Evolutionary conservation across 2,888 invertebrate genomes (phyloP).

Genomic region (Dryobota labecula): DNA sequence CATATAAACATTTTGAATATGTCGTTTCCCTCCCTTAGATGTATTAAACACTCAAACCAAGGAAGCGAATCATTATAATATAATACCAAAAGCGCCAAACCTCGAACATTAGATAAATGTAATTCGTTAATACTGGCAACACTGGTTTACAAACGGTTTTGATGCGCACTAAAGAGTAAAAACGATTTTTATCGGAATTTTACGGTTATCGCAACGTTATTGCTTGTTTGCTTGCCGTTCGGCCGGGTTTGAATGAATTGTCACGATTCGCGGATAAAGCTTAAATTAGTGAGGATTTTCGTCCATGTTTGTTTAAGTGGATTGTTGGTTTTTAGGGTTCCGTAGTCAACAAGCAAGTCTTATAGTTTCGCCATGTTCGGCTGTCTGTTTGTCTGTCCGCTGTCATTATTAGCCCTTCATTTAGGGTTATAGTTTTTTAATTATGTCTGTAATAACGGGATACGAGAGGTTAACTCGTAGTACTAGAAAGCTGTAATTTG

Average conservation of each 20-base stretch:
- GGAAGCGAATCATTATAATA: slow-evolving; percentile 7
- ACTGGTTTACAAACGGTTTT: slow-evolving; percentile 57
- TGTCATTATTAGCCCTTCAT: too few species aligned
- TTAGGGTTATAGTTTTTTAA: too few species aligned
- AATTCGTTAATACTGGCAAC: slow-evolving; percentile 43
- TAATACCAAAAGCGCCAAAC: slow-evolving; percentile 1
- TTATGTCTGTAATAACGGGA: too few species aligned
- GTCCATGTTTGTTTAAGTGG: slow-evolving; percentile 27
- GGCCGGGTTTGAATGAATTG: slow-evolving; percentile 45
- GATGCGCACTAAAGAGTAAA: slow-evolving; percentile 61
- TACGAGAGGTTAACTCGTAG: too few species aligned
- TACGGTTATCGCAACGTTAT: slow-evolving; percentile 60
- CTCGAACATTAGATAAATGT: slow-evolving; percentile 28
- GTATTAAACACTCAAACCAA: not conserved
- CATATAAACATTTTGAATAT: not conserved
- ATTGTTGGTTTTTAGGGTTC: slow-evolving; percentile 11
- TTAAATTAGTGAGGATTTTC: slow-evolving; percentile 44
- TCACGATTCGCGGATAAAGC: slow-evolving; percentile 53
- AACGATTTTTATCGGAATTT: slow-evolving; percentile 63
- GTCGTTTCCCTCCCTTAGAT: not conserved
- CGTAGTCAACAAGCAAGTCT: too few species aligned
- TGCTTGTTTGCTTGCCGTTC: slow-evolving; percentile 55
- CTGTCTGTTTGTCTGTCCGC: too few species aligned
- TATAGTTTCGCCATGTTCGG: too few species aligned
- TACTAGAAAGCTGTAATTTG: too few species aligned